Evolutionary conservation across 2,113 vertebrate species (phyloP), one percentile per base, ranked within the genome.

Genomic region (Dipodomys spectabilis): DNA sequence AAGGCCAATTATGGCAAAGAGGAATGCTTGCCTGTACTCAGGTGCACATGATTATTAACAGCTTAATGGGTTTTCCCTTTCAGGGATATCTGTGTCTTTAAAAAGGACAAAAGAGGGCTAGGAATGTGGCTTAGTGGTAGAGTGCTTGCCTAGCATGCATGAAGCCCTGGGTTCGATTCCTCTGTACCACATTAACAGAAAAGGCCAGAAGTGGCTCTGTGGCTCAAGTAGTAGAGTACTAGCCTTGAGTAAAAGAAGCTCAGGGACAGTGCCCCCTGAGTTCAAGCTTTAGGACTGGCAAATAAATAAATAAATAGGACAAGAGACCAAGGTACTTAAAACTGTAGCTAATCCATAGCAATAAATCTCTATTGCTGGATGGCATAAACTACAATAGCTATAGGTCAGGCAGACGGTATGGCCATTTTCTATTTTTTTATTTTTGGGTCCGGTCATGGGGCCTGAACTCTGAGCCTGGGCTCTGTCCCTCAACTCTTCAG

Each of bases 11-110:
- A 77, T 32, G 60, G 32, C 64, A 68, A 90, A 81, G 82, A 91
- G n/a, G 49, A 89, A 81, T 30, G 75, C 27, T 18, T 7, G 32
- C 25, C 67, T 87, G 13, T 7, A 62, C 39, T 82, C 75, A 69
- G 44, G 45, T 22, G 11, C 62, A 93, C 65, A 73, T 1, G 28
- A 74, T 45, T 82, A 82, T 44, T 49, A 67, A 57, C 5, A 71
- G 53, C 60, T 75, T 64, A 77, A 82, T 88, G 62, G 35, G 25
- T 62, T 72, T 72, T 74, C 2, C 9, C 15, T 90, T 79, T 85
- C 53, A 85, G 28, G 82, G 20, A 80, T 64, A 82, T 65, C 23
- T 80, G 12, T 62, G 88, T 30, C 68, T 94, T 75, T 35, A 88
- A 81, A 86, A 69, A 67, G 28, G 22, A 16, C 22, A 78, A 62